Evolutionary conservation across 2,797 vertebrate species (phyloP).

Genomic region (Myripristis jacobus): DNA sequence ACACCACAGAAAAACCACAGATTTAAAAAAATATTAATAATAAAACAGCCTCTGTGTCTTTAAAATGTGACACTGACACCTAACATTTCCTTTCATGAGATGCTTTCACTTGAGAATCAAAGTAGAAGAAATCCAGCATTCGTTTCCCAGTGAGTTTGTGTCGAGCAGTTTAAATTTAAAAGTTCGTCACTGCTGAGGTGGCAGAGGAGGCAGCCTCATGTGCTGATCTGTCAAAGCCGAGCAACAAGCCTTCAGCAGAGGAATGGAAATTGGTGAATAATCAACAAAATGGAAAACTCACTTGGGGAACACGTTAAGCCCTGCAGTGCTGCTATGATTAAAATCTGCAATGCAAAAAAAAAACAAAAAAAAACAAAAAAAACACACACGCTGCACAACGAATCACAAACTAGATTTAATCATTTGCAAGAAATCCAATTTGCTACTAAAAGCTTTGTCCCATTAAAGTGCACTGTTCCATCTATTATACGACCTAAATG

Average conservation of each 20-base stretch:
- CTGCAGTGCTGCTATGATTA: no score
- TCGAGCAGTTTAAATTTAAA: background rate
- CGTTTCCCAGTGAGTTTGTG: background rate
- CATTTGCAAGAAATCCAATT: background rate
- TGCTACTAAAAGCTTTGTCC: constrained; percentile 7
- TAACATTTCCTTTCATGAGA: no score
- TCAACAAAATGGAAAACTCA: background rate
- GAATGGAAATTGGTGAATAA: background rate
- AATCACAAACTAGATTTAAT: constrained; percentile 9
- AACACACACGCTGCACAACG: constrained; percentile 1
- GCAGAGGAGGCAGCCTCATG: background rate
- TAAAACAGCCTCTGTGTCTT: no score
- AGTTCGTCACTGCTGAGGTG: background rate
- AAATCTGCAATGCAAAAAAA: background rate
- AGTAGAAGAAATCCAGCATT: no score
- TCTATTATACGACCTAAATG: background rate
- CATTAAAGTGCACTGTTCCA: constrained; percentile 4
- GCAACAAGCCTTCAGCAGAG: background rate
- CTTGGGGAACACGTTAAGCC: background rate
- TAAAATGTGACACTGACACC: no score
- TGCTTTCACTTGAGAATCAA: no score
- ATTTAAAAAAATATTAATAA: background rate
- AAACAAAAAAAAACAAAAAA: no score
- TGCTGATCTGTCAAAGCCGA: background rate
- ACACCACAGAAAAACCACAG: background rate